Evolutionary conservation across 2,113 vertebrate species (phyloP), one percentile per base, ranked within the genome.

Genomic region (Heterotilapia buettikoferi): DNA sequence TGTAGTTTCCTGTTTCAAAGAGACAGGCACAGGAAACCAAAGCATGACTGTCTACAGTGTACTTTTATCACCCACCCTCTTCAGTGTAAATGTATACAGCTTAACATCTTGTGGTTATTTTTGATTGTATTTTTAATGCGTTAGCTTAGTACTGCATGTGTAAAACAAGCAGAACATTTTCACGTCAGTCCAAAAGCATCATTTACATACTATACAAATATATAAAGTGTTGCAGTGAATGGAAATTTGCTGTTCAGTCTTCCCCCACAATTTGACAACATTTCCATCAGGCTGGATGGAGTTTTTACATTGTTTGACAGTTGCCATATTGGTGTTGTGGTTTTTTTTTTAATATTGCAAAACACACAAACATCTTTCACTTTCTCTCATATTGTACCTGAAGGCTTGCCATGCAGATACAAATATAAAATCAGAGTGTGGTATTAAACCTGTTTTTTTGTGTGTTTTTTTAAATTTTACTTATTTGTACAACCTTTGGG

Each of bases 1-100:
- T 10, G 3, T 53, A 13, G 73, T 91, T 93, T 93, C 89, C 94
- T 91, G 89, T 93, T 68, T 88, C 29, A 6, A n/a, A 10, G 7
- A 31, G 3, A 19, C 6, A 9, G 26, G 13, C n/a, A 5, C 80
- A 89, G 92, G 90, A 92, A 91, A 83, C 82, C 31, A 84, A 8
- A 29, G 43, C 4, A n/a, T 26, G 8, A 10, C 4, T 6, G 4
- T 7, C 10, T 12, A 21, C 2, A 47, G 71, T 29, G 4, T 81
- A 6, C 1, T 61, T 83, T n/a, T 43, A n/a, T 29, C 54, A 66
- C 36, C 54, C 50, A 53, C 36, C 29, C 57, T 0, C 13, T 26
- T 2, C 24, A 43, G 9, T 59, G 21, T 9, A 29, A 5, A 26
- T 78, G 3, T 0, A 76, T 76, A 76, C 40, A 76, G 43, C 16